A percentile compares a stretch with the other conserved stretches of the same genome.
phyloP scores from a whole-genome alignment of 2,113 vertebrate species.

The Nipponia nippon region DNA sequence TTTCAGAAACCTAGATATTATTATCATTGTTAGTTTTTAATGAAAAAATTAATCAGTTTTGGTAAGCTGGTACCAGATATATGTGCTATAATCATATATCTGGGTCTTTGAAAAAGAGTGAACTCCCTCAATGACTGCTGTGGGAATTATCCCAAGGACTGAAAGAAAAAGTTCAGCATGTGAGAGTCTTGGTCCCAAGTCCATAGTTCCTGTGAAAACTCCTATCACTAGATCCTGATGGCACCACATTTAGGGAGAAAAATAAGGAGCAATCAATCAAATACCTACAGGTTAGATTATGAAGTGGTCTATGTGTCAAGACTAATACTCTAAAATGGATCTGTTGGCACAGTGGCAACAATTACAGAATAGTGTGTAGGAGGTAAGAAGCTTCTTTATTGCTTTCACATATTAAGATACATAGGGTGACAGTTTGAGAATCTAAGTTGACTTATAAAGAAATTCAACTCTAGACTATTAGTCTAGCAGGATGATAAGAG shows the following conservation, averaged over 20 bases:
- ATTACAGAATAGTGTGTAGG: neutral
- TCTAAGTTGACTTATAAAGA: neutral
- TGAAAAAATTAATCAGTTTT: neutral
- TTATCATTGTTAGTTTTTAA: neutral
- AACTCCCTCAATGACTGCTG: neutral
- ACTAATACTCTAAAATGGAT: slow-evolving; percentile 1
- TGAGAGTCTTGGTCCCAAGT: neutral
- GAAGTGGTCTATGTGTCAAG: neutral
- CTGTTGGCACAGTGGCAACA: neutral
- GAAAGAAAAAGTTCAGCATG: neutral
- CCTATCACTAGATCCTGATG: neutral
- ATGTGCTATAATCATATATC: neutral
- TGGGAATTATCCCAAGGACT: neutral
- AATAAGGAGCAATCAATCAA: neutral
- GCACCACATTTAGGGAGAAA: neutral
- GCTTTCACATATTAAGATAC: neutral
- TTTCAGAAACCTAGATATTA: neutral
- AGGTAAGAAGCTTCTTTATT: neutral
- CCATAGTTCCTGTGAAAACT: neutral
- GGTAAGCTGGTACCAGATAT: neutral
- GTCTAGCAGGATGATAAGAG: neutral
- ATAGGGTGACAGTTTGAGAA: neutral
- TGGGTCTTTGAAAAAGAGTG: neutral
- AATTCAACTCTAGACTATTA: neutral
- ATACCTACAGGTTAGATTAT: neutral